Base-by-base conservation (phyloP, 2,113 vertebrate genomes). In the Anhinga anhinga region DNA sequence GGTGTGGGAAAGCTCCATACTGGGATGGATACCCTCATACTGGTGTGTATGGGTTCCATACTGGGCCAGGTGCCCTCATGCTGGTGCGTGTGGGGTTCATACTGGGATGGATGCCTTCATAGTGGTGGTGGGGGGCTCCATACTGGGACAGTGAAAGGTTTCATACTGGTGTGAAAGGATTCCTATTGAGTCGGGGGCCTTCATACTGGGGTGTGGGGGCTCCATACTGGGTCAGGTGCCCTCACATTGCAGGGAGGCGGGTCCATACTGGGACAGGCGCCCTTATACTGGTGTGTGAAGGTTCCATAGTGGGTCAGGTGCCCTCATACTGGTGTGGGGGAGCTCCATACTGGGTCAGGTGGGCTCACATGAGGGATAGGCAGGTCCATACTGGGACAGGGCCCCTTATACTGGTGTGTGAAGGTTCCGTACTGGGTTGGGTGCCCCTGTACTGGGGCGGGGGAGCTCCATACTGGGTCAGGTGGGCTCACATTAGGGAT, bases 381-480 rank as follows among this genome's bases (percentile, higher is more conserved):
- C 11, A 12, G 42, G 45, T 18, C 42, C 1, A 1, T 30, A 17
- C 58, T n/a, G 86, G 42, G 13, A 26, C 3, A 3, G 13, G 13
- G 0, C 3, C 9, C 40, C 32, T 11, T 20, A 6, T 8, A 61
- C 13, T 55, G 47, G 55, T 19, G n/a, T 2, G 13, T 14, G 38
- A 40, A 40, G 38, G 38, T 40, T 40, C 38, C 38, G 1, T 25
- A 13, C 34, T 17, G 76, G 47, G n/a, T 2, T 0, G 3, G 45
- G 7, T 9, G 0, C 3, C 8, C 27, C 3, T 4, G 1, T 4
- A 47, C 29, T 40, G 47, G 47, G 38, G 15, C 3, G 14, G 42
- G 19, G 4, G 3, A 1, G 17, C 1, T 40, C n/a, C 21, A 0
- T 8, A 70, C 20, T 36, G 49, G n/a, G n/a, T 4, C 4, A 0